Evolutionary conservation across 2,888 invertebrate species (phyloP).

Genomic region (Caradrina kadenii): DNA sequence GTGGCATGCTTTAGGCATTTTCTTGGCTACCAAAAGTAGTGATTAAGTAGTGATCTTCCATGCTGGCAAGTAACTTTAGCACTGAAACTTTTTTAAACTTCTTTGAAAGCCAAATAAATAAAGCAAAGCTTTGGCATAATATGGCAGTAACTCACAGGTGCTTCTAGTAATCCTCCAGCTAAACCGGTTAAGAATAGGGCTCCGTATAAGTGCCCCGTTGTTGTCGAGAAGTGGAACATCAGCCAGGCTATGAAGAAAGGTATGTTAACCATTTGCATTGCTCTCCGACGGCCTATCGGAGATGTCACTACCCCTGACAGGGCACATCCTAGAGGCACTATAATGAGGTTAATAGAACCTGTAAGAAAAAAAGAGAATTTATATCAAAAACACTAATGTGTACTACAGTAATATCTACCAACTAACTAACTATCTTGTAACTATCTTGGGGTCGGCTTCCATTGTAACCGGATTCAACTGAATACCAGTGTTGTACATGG

Average conservation of each 20-base stretch:
- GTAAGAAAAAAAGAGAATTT: slow-evolving; percentile 52
- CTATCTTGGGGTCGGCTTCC: too few relatives aligned
- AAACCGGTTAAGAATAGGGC: slow-evolving; percentile 94
- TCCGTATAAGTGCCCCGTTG: slow-evolving; percentile 92
- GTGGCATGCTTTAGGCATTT: too few relatives aligned
- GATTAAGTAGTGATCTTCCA: too few relatives aligned
- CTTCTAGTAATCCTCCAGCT: slow-evolving; percentile 94
- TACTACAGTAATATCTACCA: too few relatives aligned
- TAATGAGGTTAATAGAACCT: slow-evolving; percentile 95
- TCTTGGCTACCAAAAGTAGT: too few relatives aligned
- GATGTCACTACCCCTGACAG: slow-evolving; percentile 93
- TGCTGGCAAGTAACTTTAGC: not conserved
- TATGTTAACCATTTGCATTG: slow-evolving; percentile 94
- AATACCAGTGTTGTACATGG: too few relatives aligned
- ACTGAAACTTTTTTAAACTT: not conserved
- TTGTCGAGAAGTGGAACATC: slow-evolving; percentile 92
- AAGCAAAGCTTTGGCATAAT: not conserved
- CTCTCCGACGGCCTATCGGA: slow-evolving; percentile 92
- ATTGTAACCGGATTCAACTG: too few relatives aligned
- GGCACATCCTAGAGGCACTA: slow-evolving; percentile 95
- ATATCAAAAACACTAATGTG: not conserved
- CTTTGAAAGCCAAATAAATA: not conserved
- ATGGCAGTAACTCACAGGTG: slow-evolving; percentile 91
- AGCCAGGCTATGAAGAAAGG: slow-evolving; percentile 95
- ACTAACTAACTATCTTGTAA: too few relatives aligned